phyloP scores from a whole-genome alignment of 2,797 vertebrate species.

The Phyllotis vaccarum region DNA sequence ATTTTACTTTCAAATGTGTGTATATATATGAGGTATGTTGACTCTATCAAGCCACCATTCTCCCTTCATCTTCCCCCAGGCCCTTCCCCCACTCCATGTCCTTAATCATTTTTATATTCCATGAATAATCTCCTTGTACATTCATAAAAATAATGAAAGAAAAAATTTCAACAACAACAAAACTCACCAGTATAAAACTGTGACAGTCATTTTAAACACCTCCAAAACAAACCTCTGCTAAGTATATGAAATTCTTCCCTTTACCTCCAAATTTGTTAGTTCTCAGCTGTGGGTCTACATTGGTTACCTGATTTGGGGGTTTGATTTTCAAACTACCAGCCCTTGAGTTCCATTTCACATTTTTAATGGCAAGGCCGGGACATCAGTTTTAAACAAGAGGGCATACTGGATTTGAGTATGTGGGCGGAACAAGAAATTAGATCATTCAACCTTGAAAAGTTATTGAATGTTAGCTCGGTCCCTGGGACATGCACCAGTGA shows the following conservation, averaged over 20 bases:
- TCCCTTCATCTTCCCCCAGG: background rate
- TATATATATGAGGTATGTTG: background rate
- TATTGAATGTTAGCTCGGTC: background rate
- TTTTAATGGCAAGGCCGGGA: background rate
- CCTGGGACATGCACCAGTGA: background rate
- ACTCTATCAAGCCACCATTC: too few species aligned
- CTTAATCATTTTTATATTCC: background rate
- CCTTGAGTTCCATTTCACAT: background rate
- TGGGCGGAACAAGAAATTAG: conserved; percentile 5
- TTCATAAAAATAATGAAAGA: conserved; percentile 4
- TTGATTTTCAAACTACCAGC: background rate
- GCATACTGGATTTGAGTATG: background rate
- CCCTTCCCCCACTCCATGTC: too few species aligned
- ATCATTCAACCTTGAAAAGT: conserved; percentile 22
- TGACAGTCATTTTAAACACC: conserved; percentile 41
- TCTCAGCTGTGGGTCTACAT: background rate
- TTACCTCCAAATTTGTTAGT: background rate
- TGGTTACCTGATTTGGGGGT: background rate
- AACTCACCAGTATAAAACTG: background rate
- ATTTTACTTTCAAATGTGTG: background rate
- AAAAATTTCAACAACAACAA: background rate
- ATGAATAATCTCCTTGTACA: background rate
- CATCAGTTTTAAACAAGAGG: conserved; percentile 54
- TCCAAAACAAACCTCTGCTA: background rate
- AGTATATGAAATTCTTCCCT: background rate